These are phyloP conservation scores for Petroica traversi DNA, from an alignment of 2,113 vertebrate species.

Conservation along the genomic window DNA sequence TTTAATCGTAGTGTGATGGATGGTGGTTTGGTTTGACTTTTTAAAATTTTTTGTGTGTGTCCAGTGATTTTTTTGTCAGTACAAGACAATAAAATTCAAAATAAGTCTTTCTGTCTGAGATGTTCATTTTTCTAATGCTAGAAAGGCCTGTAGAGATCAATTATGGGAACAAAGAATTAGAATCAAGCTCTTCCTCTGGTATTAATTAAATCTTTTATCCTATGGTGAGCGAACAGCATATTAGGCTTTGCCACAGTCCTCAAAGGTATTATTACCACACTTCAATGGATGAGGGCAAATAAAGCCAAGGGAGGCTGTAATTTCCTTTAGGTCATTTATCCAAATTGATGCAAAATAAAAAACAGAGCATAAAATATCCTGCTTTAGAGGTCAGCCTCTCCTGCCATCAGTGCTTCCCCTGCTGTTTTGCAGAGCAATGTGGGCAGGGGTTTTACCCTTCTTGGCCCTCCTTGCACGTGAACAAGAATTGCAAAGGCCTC, in stretches of 20 bases:
- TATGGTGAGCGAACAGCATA: neutral
- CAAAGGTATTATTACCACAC: neutral
- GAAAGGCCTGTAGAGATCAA: neutral
- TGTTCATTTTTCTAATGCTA: neutral
- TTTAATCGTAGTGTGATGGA: neutral
- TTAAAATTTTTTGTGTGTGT: neutral
- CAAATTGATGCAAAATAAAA: neutral
- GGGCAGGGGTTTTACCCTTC: neutral
- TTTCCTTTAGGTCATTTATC: neutral
- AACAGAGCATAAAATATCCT: neutral
- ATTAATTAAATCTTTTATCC: constrained; percentile 6
- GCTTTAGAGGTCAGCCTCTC: neutral
- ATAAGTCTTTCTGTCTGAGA: neutral
- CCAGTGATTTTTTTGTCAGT: neutral
- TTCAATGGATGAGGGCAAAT: neutral
- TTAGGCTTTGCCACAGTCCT: neutral
- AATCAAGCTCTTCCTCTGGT: neutral
- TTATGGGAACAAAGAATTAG: neutral
- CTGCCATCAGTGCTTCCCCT: neutral
- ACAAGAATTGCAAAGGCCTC: neutral
- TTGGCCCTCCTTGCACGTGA: accelerated
- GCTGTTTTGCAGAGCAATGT: accelerated
- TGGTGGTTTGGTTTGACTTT: neutral
- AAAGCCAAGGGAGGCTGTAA: neutral
- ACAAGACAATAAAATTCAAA: neutral